Evolutionary conservation across 2,888 invertebrate species (phyloP).

Genomic region (Cheilosia vulpina): DNA sequence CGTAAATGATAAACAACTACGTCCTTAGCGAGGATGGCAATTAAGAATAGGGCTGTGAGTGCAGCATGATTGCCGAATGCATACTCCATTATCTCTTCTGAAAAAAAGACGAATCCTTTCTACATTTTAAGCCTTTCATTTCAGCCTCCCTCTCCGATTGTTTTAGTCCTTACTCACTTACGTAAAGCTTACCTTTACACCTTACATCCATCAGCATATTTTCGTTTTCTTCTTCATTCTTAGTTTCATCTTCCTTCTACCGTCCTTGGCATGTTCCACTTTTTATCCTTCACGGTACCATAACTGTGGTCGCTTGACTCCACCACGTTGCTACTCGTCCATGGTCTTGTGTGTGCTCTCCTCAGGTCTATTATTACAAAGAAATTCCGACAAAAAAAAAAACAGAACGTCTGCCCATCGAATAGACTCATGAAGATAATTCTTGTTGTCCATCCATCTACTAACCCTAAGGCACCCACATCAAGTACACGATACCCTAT

Average conservation of each 20-base stretch:
- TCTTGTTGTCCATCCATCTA: slow-evolving; percentile 78
- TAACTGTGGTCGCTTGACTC: slow-evolving; percentile 32
- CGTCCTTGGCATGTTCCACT: background rate
- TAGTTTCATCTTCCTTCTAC: background rate
- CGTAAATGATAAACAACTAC: too few species aligned
- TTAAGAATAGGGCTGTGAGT: too few species aligned
- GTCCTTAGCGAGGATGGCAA: too few species aligned
- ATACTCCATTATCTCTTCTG: too few species aligned
- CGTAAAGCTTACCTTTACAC: slow-evolving; percentile 9
- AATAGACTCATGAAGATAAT: slow-evolving; percentile 50
- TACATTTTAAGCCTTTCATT: background rate
- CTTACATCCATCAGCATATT: background rate
- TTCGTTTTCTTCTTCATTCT: background rate
- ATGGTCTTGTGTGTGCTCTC: slow-evolving; percentile 41
- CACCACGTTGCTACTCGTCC: slow-evolving; percentile 9
- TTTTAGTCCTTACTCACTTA: background rate
- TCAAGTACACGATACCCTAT: slow-evolving; percentile 17
- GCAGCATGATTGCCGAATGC: too few species aligned
- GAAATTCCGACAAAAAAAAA: slow-evolving; percentile 26
- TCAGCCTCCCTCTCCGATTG: background rate
- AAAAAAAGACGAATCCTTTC: background rate
- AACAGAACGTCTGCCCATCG: slow-evolving; percentile 34
- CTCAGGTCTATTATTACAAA: slow-evolving; percentile 46
- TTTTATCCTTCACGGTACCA: slow-evolving; percentile 17
- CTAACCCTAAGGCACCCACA: slow-evolving; percentile 77